phyloP scores from a whole-genome alignment of 2,113 vertebrate species.

The Erythrocercus mccallii region DNA sequence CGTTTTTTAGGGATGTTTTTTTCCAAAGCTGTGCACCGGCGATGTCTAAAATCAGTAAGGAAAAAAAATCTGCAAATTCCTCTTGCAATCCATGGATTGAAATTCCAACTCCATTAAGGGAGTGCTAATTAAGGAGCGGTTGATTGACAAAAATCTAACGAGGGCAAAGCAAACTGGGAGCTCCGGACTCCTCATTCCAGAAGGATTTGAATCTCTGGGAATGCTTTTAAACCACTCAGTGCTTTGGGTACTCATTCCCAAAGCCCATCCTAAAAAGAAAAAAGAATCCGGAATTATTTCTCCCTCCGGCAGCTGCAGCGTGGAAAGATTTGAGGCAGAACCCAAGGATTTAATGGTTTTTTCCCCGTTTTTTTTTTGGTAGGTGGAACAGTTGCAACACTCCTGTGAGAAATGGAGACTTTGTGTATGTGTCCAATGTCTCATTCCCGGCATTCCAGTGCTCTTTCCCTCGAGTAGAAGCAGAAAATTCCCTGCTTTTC shows the following conservation, averaged over 20 bases:
- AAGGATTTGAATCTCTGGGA: neutral
- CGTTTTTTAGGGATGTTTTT: neutral
- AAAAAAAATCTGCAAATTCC: neutral
- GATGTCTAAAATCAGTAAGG: neutral
- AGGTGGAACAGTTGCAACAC: slow-evolving; percentile 95
- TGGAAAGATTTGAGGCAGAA: neutral
- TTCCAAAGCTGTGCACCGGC: neutral
- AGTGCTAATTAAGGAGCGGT: neutral
- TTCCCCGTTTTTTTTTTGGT: slow-evolving; percentile 81
- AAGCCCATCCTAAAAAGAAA: neutral
- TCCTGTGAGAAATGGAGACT: slow-evolving; percentile 87
- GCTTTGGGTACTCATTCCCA: neutral
- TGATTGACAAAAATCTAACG: neutral
- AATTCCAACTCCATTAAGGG: neutral
- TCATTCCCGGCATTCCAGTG: neutral
- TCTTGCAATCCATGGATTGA: neutral
- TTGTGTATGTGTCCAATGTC: slow-evolving; percentile 83
- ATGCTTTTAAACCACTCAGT: neutral
- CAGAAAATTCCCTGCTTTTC: neutral
- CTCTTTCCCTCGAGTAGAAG: neutral
- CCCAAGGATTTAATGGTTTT: neutral
- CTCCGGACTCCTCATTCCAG: neutral
- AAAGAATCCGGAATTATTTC: neutral
- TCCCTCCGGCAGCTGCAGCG: neutral
- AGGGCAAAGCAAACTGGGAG: neutral